Percentiles rank a stretch among this genome's conserved stretches.
phyloP scores from a whole-genome alignment of 2,113 vertebrate genomes.

The Hippotragus niger region DNA sequence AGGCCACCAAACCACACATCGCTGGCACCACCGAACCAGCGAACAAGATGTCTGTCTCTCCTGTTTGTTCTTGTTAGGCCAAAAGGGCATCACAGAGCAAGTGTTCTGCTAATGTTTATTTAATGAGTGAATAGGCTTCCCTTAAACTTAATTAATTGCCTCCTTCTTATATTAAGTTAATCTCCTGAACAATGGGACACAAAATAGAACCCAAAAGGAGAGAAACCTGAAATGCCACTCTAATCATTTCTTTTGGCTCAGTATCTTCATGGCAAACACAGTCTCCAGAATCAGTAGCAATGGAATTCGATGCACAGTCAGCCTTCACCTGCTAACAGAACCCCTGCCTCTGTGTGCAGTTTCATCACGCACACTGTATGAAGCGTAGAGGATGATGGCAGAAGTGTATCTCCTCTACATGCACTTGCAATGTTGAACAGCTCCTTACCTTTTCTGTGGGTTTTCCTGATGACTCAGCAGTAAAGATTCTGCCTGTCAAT shows the following conservation, averaged over 20 bases:
- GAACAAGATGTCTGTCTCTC: neutral
- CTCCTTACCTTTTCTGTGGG: neutral
- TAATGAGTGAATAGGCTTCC: neutral
- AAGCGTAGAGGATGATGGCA: neutral
- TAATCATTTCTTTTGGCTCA: neutral
- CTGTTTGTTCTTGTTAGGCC: neutral
- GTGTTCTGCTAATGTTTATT: neutral
- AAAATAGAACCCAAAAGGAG: neutral
- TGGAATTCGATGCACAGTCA: neutral
- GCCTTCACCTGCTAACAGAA: neutral
- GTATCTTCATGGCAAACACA: neutral
- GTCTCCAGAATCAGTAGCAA: neutral
- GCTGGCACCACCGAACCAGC: neutral
- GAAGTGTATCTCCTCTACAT: rapidly evolving
- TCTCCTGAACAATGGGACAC: neutral
- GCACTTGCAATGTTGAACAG: neutral
- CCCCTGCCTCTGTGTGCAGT: neutral
- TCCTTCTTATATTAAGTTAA: neutral
- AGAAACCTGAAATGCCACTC: neutral
- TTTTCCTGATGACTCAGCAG: neutral
- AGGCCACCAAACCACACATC: neutral
- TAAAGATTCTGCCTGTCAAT: neutral
- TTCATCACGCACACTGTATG: rapidly evolving
- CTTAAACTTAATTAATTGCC: neutral
- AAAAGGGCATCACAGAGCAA: neutral